Evolutionary conservation across 2,888 invertebrate species (phyloP), one percentile per base, ranked within the genome.

Genomic region (Eupithecia tripunctaria): DNA sequence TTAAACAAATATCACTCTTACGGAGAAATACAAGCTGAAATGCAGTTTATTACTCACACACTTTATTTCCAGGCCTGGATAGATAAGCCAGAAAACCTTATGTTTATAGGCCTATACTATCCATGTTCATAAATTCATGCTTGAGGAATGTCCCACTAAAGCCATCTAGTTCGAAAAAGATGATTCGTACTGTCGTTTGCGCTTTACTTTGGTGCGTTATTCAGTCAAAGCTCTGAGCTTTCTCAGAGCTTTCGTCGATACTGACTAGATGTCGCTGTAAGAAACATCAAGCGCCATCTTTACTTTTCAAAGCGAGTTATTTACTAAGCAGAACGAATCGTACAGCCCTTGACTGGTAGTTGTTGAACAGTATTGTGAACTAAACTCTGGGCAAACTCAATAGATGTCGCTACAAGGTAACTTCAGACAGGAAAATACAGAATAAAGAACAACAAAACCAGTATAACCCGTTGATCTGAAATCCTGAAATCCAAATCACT

Each of bases 201-300:
- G 3, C 12, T 51, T 21, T 51, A 21, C 10, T 3, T 51, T 12
- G 51, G 56, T 25, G 25, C 56, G 25, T 51, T 59, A 18, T 27
- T 60, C 60, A 27, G 60, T 10, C 3, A 25, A 56, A 59, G 67
- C 67, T 51, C 32, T 0, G 5, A 32, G 36, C n/a, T 41, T 5
- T 12, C 29, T 41, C 5, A 56, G 4, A 67, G 71, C 27, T 67
- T 67, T 29, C 67, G 8, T 6, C 2, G 21, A 14, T 21, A 4
- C 14, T 21, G 4, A 21, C 6, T 60, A 74, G 73, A 71, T 68
- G 73, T 64, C 73, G 65, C 70, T 70, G 47, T 47, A 32, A 27
- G 18, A 21, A 43, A 56, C 27, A 56, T 69, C 18, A 7, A n/a
- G 64, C 68, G 73, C 68, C 70, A 71, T 74, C 71, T 74, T 7